A percentile compares a stretch with the other conserved stretches of the same genome.
phyloP scores from a whole-genome alignment of 2,113 vertebrate genomes.

The Nothocercus nigrocapillus region DNA sequence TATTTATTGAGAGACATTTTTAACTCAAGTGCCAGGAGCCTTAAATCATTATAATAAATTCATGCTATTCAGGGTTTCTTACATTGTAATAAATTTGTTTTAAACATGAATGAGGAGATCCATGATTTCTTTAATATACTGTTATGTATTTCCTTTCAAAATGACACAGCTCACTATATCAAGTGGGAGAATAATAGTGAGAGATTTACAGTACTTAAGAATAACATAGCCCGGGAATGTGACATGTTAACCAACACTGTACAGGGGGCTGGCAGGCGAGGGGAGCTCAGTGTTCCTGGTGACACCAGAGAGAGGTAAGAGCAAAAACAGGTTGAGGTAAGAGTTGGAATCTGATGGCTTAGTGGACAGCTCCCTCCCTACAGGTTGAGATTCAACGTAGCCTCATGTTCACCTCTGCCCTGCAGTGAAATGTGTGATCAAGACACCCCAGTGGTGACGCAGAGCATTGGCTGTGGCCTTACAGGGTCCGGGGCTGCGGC shows the following conservation, averaged over 20 bases:
- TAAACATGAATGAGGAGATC: conserved; percentile 84
- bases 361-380: not conserved
- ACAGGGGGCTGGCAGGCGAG: not conserved
- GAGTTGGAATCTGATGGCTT: rapidly evolving
- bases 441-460: rapidly evolving
- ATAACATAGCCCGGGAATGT: conserved; percentile 56
- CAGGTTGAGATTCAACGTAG: not conserved
- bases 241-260: not conserved
- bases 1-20: conserved; percentile 85
- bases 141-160: conserved; percentile 84
- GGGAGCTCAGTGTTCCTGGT: rapidly evolving
- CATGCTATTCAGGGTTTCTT: conserved; percentile 81
- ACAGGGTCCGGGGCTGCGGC: too few relatives aligned
- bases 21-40: conserved; percentile 78
- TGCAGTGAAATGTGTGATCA: rapidly evolving
- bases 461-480: rapidly evolving
- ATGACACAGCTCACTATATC: conserved; percentile 80
- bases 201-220: conserved; percentile 75
- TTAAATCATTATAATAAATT: conserved; percentile 88
- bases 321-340: rapidly evolving
- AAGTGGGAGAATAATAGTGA: conserved; percentile 73
- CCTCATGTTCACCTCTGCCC: rapidly evolving
- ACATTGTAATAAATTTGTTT: conserved; percentile 83
- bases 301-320: rapidly evolving
- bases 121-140: conserved; percentile 82